A percentile compares a stretch with the other conserved stretches of the same genome.
phyloP scores from a whole-genome alignment of 2,888 invertebrate species.

The Mythimna lalbum region DNA sequence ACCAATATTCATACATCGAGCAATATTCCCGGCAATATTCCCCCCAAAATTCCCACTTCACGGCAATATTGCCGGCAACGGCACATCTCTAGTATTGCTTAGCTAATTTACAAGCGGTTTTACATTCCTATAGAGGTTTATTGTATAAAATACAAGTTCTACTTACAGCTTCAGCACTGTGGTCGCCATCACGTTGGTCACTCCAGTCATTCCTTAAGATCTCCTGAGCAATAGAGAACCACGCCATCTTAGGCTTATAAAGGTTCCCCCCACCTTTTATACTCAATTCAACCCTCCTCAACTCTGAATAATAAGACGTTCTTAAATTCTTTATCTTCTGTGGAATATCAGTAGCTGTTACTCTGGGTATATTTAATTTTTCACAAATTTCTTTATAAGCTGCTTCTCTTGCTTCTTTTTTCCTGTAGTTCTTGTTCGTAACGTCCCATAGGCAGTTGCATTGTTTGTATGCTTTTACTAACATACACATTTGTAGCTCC shows the following conservation, averaged over 20 bases:
- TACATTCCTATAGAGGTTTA: too few species aligned
- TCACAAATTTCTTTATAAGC: slow-evolving; percentile 27
- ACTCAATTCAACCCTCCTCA: slow-evolving; percentile 35
- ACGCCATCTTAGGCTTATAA: slow-evolving; percentile 35
- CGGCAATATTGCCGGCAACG: too few species aligned
- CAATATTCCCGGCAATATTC: too few species aligned
- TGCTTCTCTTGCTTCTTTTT: slow-evolving; percentile 15
- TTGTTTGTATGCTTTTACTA: slow-evolving; percentile 35
- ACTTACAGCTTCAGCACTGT: slow-evolving; percentile 30
- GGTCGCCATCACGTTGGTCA: background rate
- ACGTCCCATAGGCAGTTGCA: slow-evolving; percentile 33
- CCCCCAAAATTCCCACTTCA: too few species aligned
- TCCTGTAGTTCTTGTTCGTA: slow-evolving; percentile 14
- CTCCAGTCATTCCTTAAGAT: slow-evolving; percentile 8
- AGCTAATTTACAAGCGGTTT: too few species aligned
- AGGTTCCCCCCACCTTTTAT: slow-evolving; percentile 11
- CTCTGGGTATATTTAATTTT: slow-evolving; percentile 24
- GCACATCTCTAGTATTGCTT: too few species aligned
- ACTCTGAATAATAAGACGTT: slow-evolving; percentile 30
- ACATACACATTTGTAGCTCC: slow-evolving; percentile 19
- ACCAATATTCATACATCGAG: too few species aligned
- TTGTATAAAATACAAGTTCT: background rate
- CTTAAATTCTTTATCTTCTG: slow-evolving; percentile 49
- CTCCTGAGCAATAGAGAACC: slow-evolving; percentile 31
- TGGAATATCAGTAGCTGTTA: slow-evolving; percentile 20